A percentile compares a stretch with the other conserved stretches of the same genome.
phyloP scores from a whole-genome alignment of 2,888 invertebrate species.

The Amblyjoppa proteus region DNA sequence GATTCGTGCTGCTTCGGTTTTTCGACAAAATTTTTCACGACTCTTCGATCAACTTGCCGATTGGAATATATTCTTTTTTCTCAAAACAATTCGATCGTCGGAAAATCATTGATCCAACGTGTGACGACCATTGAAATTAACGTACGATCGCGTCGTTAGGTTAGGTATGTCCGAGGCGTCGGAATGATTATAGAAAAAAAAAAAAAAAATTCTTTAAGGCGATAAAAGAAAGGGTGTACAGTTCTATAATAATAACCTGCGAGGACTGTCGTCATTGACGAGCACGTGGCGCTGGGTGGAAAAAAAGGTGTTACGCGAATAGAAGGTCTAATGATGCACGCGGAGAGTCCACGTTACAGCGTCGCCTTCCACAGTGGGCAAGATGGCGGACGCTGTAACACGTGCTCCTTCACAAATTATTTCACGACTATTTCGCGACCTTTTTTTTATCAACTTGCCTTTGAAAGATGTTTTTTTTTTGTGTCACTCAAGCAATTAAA shows the following conservation, averaged over 20 bases:
- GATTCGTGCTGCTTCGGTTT: too few relatives aligned
- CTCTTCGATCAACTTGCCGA: too few relatives aligned
- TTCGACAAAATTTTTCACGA: too few relatives aligned
- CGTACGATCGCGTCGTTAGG: not conserved
- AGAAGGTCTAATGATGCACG: not conserved
- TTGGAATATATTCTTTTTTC: too few relatives aligned
- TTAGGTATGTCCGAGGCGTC: too few relatives aligned
- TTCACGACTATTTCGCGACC: too few relatives aligned
- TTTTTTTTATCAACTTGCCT: too few relatives aligned
- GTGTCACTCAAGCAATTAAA: too few relatives aligned
- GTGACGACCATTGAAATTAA: not conserved
- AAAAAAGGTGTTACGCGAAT: not conserved
- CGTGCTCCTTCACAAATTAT: slow-evolving; percentile 24
- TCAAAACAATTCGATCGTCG: too few relatives aligned
- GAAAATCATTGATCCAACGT: not conserved
- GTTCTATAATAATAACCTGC: not conserved
- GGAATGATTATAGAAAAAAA: not conserved
- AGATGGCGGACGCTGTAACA: slow-evolving; percentile 22
- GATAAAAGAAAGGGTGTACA: not conserved
- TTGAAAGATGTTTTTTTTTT: too few relatives aligned
- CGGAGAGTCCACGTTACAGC: not conserved
- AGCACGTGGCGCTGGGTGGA: not conserved
- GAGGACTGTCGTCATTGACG: not conserved
- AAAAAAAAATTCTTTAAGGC: not conserved
- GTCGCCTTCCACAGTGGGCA: not conserved